phyloP scores from a whole-genome alignment of 1,140 invertebrate genomes.

The Drosophila lacteicornis region DNA sequence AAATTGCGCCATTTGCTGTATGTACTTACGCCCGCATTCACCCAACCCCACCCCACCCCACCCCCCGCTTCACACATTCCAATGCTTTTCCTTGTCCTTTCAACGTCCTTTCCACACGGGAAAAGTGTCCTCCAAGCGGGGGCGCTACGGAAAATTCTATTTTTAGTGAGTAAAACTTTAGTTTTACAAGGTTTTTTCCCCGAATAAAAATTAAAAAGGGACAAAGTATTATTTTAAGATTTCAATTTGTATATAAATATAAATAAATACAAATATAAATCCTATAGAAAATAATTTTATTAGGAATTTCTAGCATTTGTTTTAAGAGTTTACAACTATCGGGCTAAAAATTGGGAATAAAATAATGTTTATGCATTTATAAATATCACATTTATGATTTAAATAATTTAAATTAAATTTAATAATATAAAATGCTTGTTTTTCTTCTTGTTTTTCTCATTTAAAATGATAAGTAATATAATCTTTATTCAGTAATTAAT shows the following conservation, averaged over 20 bases:
- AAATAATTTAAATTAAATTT: too few species aligned
- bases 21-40: constrained; percentile 17
- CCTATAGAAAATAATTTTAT: neutral
- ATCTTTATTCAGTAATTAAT: neutral
- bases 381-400: too few species aligned
- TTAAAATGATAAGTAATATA: neutral
- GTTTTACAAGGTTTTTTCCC: neutral
- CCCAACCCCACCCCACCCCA: neutral
- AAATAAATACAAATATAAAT: too few species aligned
- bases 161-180: constrained; percentile 9
- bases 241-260: too few species aligned
- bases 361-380: too few species aligned
- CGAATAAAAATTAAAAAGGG: neutral
- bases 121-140: constrained; percentile 26
- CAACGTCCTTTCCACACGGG: constrained; percentile 75
- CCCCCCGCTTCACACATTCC: constrained; percentile 43
- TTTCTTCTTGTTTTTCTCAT: neutral
- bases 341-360: too few species aligned
- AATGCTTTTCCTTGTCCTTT: constrained; percentile 75
- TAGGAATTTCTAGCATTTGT: too few species aligned
- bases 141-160: constrained; percentile 8
- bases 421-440: neutral
- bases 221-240: too few species aligned
- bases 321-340: too few species aligned
- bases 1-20: constrained; percentile 45